Evolutionary conservation across 2,113 vertebrate genomes (phyloP).

Genomic region (Pterocles orientalis): DNA sequence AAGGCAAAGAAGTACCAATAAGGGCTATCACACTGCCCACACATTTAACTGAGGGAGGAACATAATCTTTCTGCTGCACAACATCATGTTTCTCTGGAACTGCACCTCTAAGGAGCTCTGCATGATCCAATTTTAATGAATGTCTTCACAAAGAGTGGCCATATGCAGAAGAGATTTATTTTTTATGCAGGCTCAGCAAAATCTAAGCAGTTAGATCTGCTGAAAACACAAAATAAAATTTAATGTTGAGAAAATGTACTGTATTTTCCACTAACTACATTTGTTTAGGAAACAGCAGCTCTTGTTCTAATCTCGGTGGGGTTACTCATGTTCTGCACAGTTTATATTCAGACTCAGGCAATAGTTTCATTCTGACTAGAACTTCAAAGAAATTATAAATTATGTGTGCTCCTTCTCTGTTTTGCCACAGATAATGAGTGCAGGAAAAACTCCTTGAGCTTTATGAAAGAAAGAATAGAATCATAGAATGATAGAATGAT

Average conservation of each 20-base stretch:
- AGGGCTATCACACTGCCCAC: neutral
- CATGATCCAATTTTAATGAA: neutral
- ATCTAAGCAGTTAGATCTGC: neutral
- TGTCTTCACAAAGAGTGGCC: neutral
- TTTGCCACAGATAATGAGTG: neutral
- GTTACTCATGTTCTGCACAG: neutral
- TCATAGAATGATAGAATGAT: too few species aligned
- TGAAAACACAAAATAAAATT: neutral
- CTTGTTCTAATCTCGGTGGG: neutral
- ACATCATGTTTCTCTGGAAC: neutral
- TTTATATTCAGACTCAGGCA: slow-evolving; percentile 11
- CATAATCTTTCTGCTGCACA: neutral
- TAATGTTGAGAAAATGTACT: neutral
- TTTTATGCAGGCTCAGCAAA: neutral
- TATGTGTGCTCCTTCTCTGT: neutral
- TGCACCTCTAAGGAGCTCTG: neutral
- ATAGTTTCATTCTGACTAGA: slow-evolving; percentile 14
- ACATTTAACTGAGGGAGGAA: neutral
- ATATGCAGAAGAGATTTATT: neutral
- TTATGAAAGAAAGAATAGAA: neutral
- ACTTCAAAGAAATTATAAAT: slow-evolving; percentile 52
- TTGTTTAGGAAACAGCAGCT: neutral
- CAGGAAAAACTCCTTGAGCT: neutral
- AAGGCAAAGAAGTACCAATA: neutral
- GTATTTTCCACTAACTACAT: slow-evolving; percentile 8